phyloP scores from a whole-genome alignment of 2,113 vertebrate genomes.

The Ophthalmolycus amberensis region DNA sequence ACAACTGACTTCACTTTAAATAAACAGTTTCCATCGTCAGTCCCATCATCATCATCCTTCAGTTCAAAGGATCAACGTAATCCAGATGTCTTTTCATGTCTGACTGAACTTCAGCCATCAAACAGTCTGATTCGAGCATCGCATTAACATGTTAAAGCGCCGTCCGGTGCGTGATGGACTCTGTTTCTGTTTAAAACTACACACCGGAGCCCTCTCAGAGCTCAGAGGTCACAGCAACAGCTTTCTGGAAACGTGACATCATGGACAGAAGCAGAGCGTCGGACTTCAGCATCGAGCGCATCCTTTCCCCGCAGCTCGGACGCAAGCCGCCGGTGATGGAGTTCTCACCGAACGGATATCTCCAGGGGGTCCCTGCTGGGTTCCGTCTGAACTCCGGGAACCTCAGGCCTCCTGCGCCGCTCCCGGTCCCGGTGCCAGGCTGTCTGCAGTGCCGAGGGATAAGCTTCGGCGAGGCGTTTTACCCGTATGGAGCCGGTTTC shows the following conservation, averaged over 20 bases:
- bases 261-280: conserved; percentile 55
- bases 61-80: conserved; percentile 11
- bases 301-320: conserved; percentile 69
- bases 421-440: not conserved
- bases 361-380: not conserved
- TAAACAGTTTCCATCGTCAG: not conserved
- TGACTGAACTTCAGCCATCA: conserved; percentile 12
- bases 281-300: conserved; percentile 81
- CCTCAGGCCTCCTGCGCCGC: not conserved
- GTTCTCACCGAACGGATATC: not conserved
- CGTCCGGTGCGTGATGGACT: conserved; percentile 11
- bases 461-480: conserved; percentile 25
- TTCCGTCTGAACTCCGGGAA: not conserved
- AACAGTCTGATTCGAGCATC: not conserved
- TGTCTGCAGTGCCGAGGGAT: conserved; percentile 50
- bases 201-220: not conserved
- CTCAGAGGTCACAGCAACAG: not conserved
- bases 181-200: conserved; percentile 8
- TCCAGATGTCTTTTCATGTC: conserved; percentile 27
- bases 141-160: conserved; percentile 37
- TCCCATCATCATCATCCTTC: not conserved
- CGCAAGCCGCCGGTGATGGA: not conserved
- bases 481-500: conserved; percentile 28
- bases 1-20: not conserved
- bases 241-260: not conserved